Conservation (phyloP, 2,888 invertebrate species). For the Yponomeuta malinellus region DNA sequence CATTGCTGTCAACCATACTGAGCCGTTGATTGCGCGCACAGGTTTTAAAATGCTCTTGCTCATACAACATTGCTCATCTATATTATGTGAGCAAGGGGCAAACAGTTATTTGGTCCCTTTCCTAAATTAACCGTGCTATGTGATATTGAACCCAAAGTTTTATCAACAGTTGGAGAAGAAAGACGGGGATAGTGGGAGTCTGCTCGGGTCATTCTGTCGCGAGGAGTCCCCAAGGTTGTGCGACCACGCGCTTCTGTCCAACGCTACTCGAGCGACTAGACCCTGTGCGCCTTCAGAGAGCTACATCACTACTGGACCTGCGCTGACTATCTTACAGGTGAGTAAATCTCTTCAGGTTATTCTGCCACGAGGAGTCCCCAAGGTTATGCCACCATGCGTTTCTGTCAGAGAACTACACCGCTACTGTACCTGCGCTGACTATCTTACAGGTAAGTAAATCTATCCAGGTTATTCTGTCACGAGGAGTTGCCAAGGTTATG, state of each 20-base stretch:
- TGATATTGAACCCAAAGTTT: neutral
- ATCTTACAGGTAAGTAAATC: conserved; percentile 78
- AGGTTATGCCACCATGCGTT: conserved; percentile 84
- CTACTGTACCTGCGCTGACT: conserved; percentile 82
- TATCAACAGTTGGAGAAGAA: conserved; percentile 58
- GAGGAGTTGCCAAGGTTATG: conserved; percentile 84
- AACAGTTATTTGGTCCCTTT: too few relatives aligned
- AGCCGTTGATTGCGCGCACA: too few relatives aligned
- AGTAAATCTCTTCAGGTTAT: conserved; percentile 79
- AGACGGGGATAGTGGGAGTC: conserved; percentile 59
- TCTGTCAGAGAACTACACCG: conserved; percentile 80
- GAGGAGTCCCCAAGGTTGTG: conserved; percentile 85
- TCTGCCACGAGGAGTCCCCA: conserved; percentile 85
- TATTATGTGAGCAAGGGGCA: too few relatives aligned
- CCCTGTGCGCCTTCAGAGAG: conserved; percentile 84
- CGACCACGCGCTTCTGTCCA: conserved; percentile 83
- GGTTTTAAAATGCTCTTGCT: too few relatives aligned
- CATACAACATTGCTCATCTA: too few relatives aligned
- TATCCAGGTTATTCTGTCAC: conserved; percentile 85
- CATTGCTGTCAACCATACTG: too few relatives aligned
- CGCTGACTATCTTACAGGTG: conserved; percentile 83
- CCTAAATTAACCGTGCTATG: too few relatives aligned
- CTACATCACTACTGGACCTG: conserved; percentile 85
- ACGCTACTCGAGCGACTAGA: conserved; percentile 81
- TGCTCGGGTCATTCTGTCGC: conserved; percentile 85